These are phyloP conservation scores for Luidia sarsii DNA, from an alignment of 53 echinoderm and acorn worm genomes.

Conservation along the genomic window DNA sequence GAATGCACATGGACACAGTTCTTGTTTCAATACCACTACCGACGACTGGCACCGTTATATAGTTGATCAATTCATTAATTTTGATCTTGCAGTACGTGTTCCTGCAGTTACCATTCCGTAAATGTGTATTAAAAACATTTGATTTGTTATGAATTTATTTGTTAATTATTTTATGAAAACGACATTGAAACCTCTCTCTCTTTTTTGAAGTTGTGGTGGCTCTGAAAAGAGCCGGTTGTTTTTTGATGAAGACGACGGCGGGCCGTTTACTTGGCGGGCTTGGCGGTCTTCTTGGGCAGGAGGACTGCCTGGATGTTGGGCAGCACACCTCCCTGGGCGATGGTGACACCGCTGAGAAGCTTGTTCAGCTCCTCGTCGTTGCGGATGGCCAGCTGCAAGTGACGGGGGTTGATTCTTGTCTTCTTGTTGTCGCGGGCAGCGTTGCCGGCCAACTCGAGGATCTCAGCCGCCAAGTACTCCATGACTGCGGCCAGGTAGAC, in stretches of 20 bases:
- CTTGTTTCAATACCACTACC: too few relatives aligned
- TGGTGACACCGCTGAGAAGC: constrained; percentile 85
- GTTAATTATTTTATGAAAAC: too few relatives aligned
- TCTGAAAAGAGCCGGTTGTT: constrained; percentile 72
- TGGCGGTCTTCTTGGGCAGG: constrained; percentile 78
- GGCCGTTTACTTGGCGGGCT: constrained; percentile 73
- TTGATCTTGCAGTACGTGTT: too few relatives aligned
- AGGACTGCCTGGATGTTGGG: constrained; percentile 95
- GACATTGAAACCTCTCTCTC: constrained; percentile 28
- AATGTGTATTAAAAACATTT: too few relatives aligned
- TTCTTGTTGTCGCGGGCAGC: constrained; percentile 98
- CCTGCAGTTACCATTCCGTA: too few relatives aligned
- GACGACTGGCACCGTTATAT: too few relatives aligned
- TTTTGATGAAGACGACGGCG: constrained; percentile 53
- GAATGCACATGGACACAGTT: too few relatives aligned
- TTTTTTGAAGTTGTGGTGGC: constrained; percentile 64
- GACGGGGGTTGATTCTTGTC: constrained; percentile 86
- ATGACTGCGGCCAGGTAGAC: constrained; percentile 85
- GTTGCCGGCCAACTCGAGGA: constrained; percentile 94
- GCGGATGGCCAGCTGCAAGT: constrained; percentile 86
- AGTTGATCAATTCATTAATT: too few relatives aligned
- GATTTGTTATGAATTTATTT: too few relatives aligned
- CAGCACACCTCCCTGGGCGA: constrained; percentile 88
- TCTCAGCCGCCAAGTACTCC: constrained; percentile 86
- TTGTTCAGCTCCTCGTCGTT: constrained; percentile 96